Conservation (phyloP, 92 coral and sea anemone genomes). For the Paramuricea clavata region DNA sequence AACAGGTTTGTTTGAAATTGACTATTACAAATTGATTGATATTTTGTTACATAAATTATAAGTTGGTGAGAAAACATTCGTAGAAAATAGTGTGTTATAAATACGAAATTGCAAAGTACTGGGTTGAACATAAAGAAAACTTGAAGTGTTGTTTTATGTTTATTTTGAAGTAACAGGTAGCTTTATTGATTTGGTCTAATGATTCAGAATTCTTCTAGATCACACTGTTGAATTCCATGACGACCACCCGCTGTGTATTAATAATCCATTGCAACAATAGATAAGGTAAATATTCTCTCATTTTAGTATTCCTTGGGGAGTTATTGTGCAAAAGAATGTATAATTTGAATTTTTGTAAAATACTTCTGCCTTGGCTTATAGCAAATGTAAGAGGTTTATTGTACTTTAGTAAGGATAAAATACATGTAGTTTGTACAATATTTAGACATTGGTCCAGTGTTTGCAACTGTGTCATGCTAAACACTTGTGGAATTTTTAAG, state of each 20-base stretch:
- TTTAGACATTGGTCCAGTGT: too few relatives aligned
- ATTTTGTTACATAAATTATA: background rate
- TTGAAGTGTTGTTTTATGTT: too few relatives aligned
- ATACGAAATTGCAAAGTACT: too few relatives aligned
- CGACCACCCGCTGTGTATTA: conserved; percentile 25
- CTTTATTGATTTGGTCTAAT: conserved; percentile 28
- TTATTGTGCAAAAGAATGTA: background rate
- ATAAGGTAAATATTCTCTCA: conserved; percentile 34
- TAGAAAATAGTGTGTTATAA: background rate
- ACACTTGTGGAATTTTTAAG: too few relatives aligned
- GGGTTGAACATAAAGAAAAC: too few relatives aligned
- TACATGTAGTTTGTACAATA: too few relatives aligned
- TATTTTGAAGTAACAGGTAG: background rate
- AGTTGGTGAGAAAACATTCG: background rate
- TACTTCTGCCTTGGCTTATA: background rate
- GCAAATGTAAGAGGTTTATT: too few relatives aligned
- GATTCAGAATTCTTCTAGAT: conserved; percentile 46
- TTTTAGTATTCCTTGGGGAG: background rate
- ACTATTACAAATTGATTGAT: background rate
- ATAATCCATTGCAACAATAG: conserved; percentile 13
- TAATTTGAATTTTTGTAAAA: background rate
- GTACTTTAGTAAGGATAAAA: too few relatives aligned
- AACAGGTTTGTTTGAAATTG: background rate
- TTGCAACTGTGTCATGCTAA: too few relatives aligned
- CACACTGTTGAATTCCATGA: conserved; percentile 39